Base-by-base conservation (phyloP, 2,888 invertebrate species). In the Diaphora mendica region DNA sequence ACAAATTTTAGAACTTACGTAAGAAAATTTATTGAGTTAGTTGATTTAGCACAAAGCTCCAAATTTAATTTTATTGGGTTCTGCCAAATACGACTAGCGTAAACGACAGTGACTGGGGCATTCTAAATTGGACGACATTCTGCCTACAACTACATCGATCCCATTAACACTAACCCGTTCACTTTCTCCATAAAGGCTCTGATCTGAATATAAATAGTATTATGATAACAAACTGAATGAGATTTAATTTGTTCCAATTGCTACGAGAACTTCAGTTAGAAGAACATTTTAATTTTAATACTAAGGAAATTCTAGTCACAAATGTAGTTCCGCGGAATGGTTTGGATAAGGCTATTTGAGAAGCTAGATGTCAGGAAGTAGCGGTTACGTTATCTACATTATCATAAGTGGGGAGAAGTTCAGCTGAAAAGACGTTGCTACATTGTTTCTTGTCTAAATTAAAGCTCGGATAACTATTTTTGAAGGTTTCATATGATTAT, bases 261-360 rank as follows among this genome's bases (percentile, higher is more conserved):
- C 69, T 42, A 64, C 68, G 51, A 64, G 59, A 30, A 51, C 48
- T 76, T 73, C 67, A 35, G 35, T 76, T 70, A 62, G 51, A 72
- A 67, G 72, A 42, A 51, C 67, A 66, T 77, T 72, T 80, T 82
- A 83, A 78, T 82, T 82, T 75, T 75, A 79, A 83, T 83, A 30
- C 75, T 73, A 65, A 77, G 79, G 77, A 75, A 79, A 83, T 84
- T 82, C 82, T 17, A 82, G 77, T 79, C 82, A 78, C 79, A 81
- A 73, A 79, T 76, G 79, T 77, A 75, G 79, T 82, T 84, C 77
- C 62, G 73, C 15, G 64, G 78, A 82, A 74, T 75, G 78, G 75
- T 79, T 30, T 35, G 33, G 84, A 79, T 83, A 78, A 84, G 77
- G 72, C 68, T 33, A 75, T 73, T 77, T 76, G 65, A 79, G 77